Evolutionary conservation across 2,113 vertebrate species (phyloP).

Genomic region (Ammodytes dubius): DNA sequence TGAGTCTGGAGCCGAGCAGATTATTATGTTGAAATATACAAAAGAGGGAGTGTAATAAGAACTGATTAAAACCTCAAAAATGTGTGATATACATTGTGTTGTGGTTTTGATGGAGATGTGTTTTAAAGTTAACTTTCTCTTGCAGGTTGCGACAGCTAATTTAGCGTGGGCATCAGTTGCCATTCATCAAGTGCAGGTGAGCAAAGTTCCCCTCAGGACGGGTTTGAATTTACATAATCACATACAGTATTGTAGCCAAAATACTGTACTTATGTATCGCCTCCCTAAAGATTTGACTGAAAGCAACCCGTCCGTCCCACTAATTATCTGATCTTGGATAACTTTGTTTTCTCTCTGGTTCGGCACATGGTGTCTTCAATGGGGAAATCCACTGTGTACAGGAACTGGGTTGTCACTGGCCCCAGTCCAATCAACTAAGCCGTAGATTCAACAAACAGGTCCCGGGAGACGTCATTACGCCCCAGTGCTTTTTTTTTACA

Average conservation of each 20-base stretch:
- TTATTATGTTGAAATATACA: slow-evolving; percentile 10
- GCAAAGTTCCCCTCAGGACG: slow-evolving; percentile 38
- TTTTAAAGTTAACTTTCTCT: slow-evolving; percentile 53
- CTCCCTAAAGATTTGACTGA: slow-evolving; percentile 38
- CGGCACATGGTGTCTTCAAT: slow-evolving; percentile 66
- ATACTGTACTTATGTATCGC: neutral
- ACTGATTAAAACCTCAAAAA: neutral
- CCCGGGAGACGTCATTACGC: slow-evolving; percentile 81
- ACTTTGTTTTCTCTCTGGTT: slow-evolving; percentile 80
- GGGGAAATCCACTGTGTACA: slow-evolving; percentile 80
- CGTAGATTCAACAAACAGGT: slow-evolving; percentile 74
- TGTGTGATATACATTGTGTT: neutral
- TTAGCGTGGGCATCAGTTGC: slow-evolving; percentile 98
- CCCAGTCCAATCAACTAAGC: slow-evolving; percentile 78
- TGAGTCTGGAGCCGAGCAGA: slow-evolving; percentile 2
- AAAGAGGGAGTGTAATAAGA: slow-evolving; percentile 12
- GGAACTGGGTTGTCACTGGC: slow-evolving; percentile 67
- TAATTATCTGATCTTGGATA: slow-evolving; percentile 58
- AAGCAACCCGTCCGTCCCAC: slow-evolving; percentile 8
- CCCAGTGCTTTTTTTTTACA: slow-evolving; percentile 73
- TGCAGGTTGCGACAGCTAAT: slow-evolving; percentile 96
- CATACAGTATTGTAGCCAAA: neutral
- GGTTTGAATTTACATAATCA: neutral
- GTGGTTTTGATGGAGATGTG: neutral
- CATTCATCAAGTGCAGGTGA: slow-evolving; percentile 98